Conservation (phyloP, 2,888 invertebrate species). For the Epistrophe grossulariae region DNA sequence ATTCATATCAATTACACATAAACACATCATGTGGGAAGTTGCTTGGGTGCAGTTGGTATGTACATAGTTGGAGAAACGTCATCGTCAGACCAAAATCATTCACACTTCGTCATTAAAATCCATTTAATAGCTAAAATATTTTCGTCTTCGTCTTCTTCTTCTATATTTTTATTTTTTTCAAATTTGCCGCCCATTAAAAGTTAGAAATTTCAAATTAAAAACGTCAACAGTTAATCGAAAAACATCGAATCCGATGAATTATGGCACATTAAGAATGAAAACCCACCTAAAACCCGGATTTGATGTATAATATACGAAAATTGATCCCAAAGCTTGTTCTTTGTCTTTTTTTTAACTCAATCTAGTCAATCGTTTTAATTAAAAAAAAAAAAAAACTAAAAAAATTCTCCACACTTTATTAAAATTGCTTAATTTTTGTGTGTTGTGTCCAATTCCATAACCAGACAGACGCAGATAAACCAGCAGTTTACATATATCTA, state of each 20-base stretch:
- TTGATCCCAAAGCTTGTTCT: conserved; percentile 14
- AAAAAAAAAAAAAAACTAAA: conserved; percentile 18
- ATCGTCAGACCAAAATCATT: neutral
- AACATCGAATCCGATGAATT: conserved; percentile 61
- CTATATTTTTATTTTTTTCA: neutral
- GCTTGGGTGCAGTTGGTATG: conserved; percentile 8
- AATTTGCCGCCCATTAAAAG: conserved; percentile 21
- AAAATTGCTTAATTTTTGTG: conserved; percentile 70
- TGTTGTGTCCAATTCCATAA: conserved; percentile 31
- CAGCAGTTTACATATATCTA: neutral
- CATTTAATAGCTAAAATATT: conserved; percentile 1
- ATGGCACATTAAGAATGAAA: conserved; percentile 62
- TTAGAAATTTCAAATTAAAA: conserved; percentile 39
- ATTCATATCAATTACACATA: conserved; percentile 27
- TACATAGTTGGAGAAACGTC: neutral
- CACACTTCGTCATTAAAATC: conserved; percentile 10
- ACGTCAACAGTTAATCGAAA: conserved; percentile 63
- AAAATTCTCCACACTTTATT: conserved; percentile 60
- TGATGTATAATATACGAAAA: conserved; percentile 39
- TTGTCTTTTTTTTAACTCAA: conserved; percentile 33
- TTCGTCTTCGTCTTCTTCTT: neutral
- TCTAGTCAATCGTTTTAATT: conserved; percentile 50
- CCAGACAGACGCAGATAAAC: neutral
- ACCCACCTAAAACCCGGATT: conserved; percentile 56
- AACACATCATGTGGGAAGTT: conserved; percentile 5